Base-by-base conservation (phyloP, 1,140 invertebrate genomes). In the Conus betulinus region DNA sequence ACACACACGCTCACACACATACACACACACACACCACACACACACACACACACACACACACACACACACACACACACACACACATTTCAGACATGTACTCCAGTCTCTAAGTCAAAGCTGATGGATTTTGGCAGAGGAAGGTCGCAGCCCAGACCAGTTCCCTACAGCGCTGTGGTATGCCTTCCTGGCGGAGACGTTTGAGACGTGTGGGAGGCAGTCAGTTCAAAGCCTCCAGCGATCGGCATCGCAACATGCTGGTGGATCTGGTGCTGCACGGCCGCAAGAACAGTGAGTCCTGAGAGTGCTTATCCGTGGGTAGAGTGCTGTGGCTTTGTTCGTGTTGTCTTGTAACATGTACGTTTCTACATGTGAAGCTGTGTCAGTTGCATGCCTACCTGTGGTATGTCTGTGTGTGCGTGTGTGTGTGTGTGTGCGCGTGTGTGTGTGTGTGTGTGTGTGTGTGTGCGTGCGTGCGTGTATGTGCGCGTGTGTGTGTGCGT, bases 141-240 rank as follows among this genome's bases (percentile, higher is more conserved):
- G 74, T 51, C 27, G 74, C 39, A 25, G 39, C 74, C 27, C 74
- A 3, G 20, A 52, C 78, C 11, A 53, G 8, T n/a, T 81, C 5
- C 78, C 86, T 13, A 20, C 15, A 20, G 55, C 8, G 2, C 88
- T 90, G 53, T 90, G 87, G 87, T 17, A 76, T 4, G 84, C 60
- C 8, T 85, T 87, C 15, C 60, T 90, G 74, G 78, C 89, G n/a
- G 89, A 90, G 67, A 88, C 78, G 57, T 52, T 52, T 90, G 3
- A 53, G 89, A 5, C 84, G 89, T 20, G 74, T 51, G 39, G 89
- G 71, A 3, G 87, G 87, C 20, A 20, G 57, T 2, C 8, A 79
- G 6, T 90, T 88, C 67, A 79, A 81, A 25, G 78, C 67, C 2
- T 15, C 27, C 27, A 63, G 23, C 3, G 83, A 85, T 13, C 25